Evolutionary conservation across 2,797 vertebrate species (phyloP).

Genomic region (Varecia variegata): DNA sequence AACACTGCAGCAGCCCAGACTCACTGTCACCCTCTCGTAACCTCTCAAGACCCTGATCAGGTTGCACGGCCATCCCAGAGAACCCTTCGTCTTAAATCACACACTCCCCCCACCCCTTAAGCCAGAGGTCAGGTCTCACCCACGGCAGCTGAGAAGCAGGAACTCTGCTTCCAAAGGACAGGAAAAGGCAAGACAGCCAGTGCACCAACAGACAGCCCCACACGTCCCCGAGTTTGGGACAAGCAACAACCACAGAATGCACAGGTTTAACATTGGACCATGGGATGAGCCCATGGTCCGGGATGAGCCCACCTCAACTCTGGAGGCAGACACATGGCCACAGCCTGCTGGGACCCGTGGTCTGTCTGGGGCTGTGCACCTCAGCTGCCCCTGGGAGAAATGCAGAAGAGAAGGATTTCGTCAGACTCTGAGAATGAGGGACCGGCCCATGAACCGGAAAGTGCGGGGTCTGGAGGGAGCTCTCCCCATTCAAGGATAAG

Average conservation of each 20-base stretch:
- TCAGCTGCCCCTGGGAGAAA: fast-evolving
- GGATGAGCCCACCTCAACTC: not conserved
- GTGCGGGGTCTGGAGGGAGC: fast-evolving
- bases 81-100: not conserved
- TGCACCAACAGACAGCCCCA: not conserved
- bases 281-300: too few relatives aligned
- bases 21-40: not conserved
- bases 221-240: fast-evolving
- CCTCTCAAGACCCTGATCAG: not conserved
- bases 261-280: fast-evolving
- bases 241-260: not conserved
- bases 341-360: fast-evolving
- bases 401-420: not conserved
- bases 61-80: not conserved
- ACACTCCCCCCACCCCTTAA: fast-evolving
- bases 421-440: fast-evolving
- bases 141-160: not conserved
- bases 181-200: not conserved
- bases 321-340: fast-evolving
- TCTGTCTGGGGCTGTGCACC: not conserved
- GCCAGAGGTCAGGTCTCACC: not conserved
- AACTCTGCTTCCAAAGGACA: not conserved
- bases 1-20: not conserved
- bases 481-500: fast-evolving
- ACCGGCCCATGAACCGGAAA: fast-evolving